Evolutionary conservation across 1,140 invertebrate species (phyloP), one percentile per base, ranked within the genome.

Genomic region (Pararge aegeria): DNA sequence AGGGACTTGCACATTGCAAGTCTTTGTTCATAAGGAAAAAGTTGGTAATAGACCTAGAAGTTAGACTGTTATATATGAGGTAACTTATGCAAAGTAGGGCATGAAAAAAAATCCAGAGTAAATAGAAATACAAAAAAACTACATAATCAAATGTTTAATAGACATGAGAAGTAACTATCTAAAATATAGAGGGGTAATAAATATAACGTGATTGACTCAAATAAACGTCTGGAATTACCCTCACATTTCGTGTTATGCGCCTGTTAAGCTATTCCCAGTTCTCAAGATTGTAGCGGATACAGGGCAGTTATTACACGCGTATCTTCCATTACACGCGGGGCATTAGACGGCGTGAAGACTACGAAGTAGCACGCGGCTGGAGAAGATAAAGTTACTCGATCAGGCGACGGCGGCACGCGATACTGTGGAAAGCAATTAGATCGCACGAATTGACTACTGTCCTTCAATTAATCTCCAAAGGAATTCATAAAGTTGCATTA

Each of bases 351-450:
- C 49, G 65, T 38, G 54, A 46, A 46, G 54, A 46, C 20, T 1
- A 12, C 42, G 40, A n/a, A n/a, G 52, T n/a, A 37, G 53, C 59
- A 66, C 61, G 55, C 58, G 42, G 59, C 29, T 15, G 9, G 21
- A n/a, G 30, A 12, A 34, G 52, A 37, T 52, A 48, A 48, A 66
- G 53, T 66, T 52, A 30, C 24, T 30, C 37, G 24, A 57, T 59
- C 56, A 67, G 51, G 61, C 65, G 51, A 63, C 52, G 37, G 37
- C 13, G 55, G 34, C 61, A 64, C 61, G 66, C 57, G 53, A 61
- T 13, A 50, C 13, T 53, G 55, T 42, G 54, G 55, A 60, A 65
- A 60, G 63, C 61, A 53, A 16, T 50, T 15, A 40, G 21, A 56
- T 40, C 59, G 49, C 64, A 44, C 54, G 50, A 30, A n/a, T 10